Base-by-base conservation (phyloP, 1,140 invertebrate species). In the Leptinotarsa undecemlineata region DNA sequence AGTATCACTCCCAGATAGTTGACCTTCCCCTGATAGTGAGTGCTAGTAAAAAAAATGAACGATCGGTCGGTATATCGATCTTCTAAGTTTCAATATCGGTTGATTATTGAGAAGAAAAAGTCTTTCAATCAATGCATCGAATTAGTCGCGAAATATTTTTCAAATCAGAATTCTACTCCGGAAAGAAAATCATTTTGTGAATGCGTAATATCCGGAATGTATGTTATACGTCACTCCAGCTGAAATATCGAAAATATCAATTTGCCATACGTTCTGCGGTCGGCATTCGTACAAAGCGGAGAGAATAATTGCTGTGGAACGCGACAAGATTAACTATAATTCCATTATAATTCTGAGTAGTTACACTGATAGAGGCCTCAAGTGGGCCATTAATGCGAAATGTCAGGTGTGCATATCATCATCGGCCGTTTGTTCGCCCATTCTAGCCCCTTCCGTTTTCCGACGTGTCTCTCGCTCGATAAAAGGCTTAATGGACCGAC, bases 361-460 rank as follows among this genome's bases (percentile, higher is more conserved):
- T 64, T 64, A 26, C 14, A 6, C 23, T 23, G 20, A 64, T 64
- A 26, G 15, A 64, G 62, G 62, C 62, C 62, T 64, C 62, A 64
- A 64, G 62, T 64, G 62, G 62, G 62, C 62, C 19, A 64, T 64
- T 21, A 64, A 64, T 23, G 17, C 17, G 14, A 64, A 64, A 64
- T 64, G 62, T 64, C 62, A 64, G 62, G 62, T 64, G 20, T 26
- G 20, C 23, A 23, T 11, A 64, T 64, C 51, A 57, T 57, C 51
- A 19, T 5, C 51, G n/a, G 15, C 51, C 51, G 51, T 57, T 57
- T 57, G 51, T 57, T 57, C 51, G 51, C 15, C 51, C 51, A 19
- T 57, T 57, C 51, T 57, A 57, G n/a, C 51, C 51, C 51, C 33
- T 42, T 42, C 33, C 33, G 33, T 42, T 42, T 57, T 57, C 51